These are phyloP conservation scores for Benthochromis sp. DNA, from an alignment of 2,113 vertebrate genomes.

Conservation along the genomic window DNA sequence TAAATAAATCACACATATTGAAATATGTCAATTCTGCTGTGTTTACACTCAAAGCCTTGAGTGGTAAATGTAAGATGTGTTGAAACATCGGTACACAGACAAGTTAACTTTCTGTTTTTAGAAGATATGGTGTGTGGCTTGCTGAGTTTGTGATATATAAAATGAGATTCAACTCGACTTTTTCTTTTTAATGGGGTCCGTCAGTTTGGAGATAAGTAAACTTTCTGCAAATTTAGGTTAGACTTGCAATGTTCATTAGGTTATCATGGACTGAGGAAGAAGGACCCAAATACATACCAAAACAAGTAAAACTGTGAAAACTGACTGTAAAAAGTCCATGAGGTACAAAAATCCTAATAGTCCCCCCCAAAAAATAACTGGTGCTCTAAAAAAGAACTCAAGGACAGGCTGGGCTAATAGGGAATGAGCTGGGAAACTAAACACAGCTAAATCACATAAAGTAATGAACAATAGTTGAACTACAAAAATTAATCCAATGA, in stretches of 20 bases:
- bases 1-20: background rate
- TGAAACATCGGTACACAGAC: background rate
- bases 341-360: background rate
- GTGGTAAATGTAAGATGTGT: background rate
- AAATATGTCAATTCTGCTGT: background rate
- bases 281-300: background rate
- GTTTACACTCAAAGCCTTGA: background rate
- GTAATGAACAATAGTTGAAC: background rate
- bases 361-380: background rate
- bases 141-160: background rate
- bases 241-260: background rate
- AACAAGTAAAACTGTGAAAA: background rate
- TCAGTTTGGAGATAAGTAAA: background rate
- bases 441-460: background rate
- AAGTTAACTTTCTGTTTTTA: background rate
- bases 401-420: background rate
- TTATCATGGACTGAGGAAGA: background rate
- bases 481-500: background rate
- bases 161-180: background rate
- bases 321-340: background rate
- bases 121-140: background rate
- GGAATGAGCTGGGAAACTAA: background rate
- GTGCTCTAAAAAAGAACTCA: background rate
- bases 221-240: background rate
- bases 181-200: background rate